phyloP scores from a whole-genome alignment of 2,797 vertebrate genomes.

The Dermochelys coriacea region DNA sequence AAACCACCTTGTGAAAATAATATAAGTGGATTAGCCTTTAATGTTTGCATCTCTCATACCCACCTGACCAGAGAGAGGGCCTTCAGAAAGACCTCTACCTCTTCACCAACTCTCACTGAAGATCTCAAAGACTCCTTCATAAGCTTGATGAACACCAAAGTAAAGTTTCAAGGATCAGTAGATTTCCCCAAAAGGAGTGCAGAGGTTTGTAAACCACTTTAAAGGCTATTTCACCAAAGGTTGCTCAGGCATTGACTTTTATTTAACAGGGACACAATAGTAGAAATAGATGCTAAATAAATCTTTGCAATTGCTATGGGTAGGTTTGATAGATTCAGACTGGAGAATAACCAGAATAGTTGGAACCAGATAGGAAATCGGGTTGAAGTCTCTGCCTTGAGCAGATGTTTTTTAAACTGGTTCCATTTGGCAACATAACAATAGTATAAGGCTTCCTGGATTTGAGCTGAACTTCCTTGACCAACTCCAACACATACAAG shows the following conservation, averaged over 20 bases:
- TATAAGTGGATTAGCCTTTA: not conserved
- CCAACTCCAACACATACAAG: not conserved
- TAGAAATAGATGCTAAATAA: not conserved
- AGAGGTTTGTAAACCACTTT: not conserved
- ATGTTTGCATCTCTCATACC: not conserved
- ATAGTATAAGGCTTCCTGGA: not conserved
- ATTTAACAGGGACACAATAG: not conserved
- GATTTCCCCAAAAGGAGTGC: not conserved
- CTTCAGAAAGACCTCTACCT: not conserved
- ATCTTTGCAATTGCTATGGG: not conserved
- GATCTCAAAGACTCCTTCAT: not conserved
- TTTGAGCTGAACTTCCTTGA: not conserved
- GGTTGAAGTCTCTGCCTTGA: not conserved
- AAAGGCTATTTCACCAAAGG: not conserved
- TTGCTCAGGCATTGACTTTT: not conserved
- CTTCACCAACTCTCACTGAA: too few relatives aligned
- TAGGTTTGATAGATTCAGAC: not conserved
- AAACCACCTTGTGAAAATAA: not conserved
- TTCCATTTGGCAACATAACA: not conserved
- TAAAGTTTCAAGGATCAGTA: not conserved
- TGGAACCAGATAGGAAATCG: not conserved
- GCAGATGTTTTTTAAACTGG: not conserved
- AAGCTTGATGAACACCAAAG: not conserved
- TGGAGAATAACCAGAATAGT: not conserved
- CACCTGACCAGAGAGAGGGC: not conserved